Evolutionary conservation across 2,113 vertebrate species (phyloP).

Genomic region (Lepisosteus oculatus): DNA sequence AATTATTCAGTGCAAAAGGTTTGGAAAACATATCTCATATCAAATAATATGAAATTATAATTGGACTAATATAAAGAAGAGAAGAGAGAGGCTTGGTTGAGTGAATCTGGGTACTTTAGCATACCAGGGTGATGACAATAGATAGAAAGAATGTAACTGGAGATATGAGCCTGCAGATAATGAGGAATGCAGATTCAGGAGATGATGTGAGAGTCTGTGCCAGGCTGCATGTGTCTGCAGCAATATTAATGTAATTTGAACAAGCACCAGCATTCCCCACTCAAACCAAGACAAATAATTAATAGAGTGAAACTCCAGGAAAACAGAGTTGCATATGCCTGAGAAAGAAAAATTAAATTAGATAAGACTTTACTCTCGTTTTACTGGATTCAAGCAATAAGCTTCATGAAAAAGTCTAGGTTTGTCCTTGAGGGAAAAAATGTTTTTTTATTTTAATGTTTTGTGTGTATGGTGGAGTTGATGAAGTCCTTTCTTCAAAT

Average conservation of each 20-base stretch:
- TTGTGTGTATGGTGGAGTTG: neutral
- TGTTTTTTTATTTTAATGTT: neutral
- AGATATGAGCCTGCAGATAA: conserved; percentile 1
- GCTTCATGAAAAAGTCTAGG: neutral
- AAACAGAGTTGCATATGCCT: neutral
- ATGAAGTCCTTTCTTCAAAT: neutral
- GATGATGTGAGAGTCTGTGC: neutral
- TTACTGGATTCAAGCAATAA: neutral
- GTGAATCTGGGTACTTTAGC: too few relatives aligned
- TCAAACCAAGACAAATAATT: neutral
- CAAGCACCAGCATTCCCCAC: neutral
- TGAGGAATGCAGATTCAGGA: neutral
- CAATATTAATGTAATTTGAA: neutral
- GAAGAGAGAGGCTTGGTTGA: too few relatives aligned
- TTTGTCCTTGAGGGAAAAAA: neutral
- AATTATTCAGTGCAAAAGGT: too few relatives aligned
- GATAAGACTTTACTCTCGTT: neutral
- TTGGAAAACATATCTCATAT: too few relatives aligned
- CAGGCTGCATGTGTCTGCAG: neutral
- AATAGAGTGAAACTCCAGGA: neutral
- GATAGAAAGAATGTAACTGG: neutral
- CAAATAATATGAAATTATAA: too few relatives aligned
- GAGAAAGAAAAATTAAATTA: neutral
- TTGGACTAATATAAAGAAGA: too few relatives aligned
- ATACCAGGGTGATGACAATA: neutral